Percentiles rank a stretch among this genome's conserved stretches.
phyloP scores from a whole-genome alignment of 2,113 vertebrate genomes.

The Bungarus multicinctus region DNA sequence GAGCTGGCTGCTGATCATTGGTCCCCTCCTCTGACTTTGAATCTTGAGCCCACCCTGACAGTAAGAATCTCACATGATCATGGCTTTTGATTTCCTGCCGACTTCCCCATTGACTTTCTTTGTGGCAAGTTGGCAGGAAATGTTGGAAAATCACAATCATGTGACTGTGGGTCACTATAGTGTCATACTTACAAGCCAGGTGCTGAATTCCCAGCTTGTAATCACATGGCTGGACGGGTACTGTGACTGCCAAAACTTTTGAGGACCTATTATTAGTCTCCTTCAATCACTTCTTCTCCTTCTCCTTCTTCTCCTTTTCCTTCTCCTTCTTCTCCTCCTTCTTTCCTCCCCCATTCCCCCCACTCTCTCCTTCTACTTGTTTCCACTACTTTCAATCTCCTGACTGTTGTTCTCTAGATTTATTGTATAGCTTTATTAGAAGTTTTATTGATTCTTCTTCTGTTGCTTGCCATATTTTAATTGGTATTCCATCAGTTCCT shows the following conservation, averaged over 20 bases:
- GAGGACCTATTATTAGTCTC: neutral
- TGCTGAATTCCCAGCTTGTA: neutral
- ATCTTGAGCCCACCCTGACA: neutral
- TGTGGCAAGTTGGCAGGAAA: neutral
- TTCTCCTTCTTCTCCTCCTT: no score
- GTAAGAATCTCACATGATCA: neutral
- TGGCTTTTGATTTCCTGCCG: neutral
- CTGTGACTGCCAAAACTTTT: neutral
- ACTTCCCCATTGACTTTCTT: neutral
- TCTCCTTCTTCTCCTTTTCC: no score
- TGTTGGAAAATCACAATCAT: neutral
- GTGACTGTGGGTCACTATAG: neutral
- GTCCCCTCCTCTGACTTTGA: neutral
- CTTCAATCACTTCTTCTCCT: neutral
- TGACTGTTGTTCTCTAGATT: no score
- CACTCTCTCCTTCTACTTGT: no score
- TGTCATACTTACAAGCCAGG: neutral
- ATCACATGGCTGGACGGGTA: neutral
- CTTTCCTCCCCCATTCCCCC: fast-evolving
- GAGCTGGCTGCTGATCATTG: neutral
- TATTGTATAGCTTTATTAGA: no score
- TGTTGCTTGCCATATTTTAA: no score
- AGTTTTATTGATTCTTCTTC: no score
- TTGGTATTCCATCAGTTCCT: no score
- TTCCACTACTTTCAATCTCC: no score